Percentiles rank a stretch among this genome's conserved stretches.
Conservation (phyloP, 2,113 vertebrate species). For the Trematocara stigmaticum region DNA sequence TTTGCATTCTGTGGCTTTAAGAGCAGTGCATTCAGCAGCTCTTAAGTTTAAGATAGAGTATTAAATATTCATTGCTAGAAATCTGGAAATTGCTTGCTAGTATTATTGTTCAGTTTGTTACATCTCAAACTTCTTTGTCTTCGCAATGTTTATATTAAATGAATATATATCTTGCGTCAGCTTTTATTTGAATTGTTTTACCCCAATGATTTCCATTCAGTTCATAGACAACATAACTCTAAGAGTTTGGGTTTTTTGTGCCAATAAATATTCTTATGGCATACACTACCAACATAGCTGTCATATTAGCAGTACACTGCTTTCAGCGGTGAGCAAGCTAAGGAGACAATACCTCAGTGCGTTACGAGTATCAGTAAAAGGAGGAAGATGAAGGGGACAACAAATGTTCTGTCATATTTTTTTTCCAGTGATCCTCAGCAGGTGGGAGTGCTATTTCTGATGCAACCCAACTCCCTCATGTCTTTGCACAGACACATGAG, state of each 20-base stretch:
- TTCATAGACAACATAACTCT: neutral
- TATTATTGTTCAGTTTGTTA: neutral
- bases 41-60: neutral
- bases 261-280: neutral
- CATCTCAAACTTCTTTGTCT: neutral
- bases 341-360: neutral
- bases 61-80: neutral
- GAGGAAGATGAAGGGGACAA: slow-evolving; percentile 7
- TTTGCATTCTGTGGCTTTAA: neutral
- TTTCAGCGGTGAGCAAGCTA: neutral
- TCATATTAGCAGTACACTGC: neutral
- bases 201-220: neutral
- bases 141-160: neutral
- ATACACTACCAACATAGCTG: neutral
- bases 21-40: neutral
- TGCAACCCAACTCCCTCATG: slow-evolving; percentile 58
- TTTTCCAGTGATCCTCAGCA: slow-evolving; percentile 61
- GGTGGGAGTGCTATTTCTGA: slow-evolving; percentile 73
- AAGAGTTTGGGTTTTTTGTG: neutral
- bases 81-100: neutral
- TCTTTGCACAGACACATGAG: slow-evolving; percentile 2
- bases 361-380: slow-evolving; percentile 3
- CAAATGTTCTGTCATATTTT: slow-evolving; percentile 54
- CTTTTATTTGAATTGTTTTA: neutral
- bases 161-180: neutral